Base-by-base conservation (phyloP, 64 coral and sea anemone genomes). In the Catalaphyllia jardinei region DNA sequence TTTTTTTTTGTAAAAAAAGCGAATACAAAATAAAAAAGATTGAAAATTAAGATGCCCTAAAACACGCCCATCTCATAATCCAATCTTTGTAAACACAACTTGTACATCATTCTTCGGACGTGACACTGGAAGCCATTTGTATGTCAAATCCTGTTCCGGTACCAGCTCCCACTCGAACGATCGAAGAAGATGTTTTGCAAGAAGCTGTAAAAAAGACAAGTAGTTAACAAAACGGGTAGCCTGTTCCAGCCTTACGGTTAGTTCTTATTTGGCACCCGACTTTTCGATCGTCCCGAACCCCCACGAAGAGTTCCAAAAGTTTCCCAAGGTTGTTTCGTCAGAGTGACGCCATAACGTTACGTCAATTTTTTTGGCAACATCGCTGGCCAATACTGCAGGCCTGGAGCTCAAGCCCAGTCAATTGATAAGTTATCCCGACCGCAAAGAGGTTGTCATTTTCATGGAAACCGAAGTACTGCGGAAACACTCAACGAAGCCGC, bases 101-200 rank as follows among this genome's bases (percentile, higher is more conserved):
- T 91, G 57, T 0, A 99, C 83, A 73, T 99, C 94, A 52, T 92
- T 75, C 74, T 93, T 99, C 0, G 97, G 97, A 46, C 97, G 86
- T 13, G 97, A 95, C 30, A 99, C 97, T 14, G 97, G 97, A 35
- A 99, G 73, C 97, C 97, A 99, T 91, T 99, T 99, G 79, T 99
- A 99, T 24, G 83, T 95, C 27, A 99, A 79, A 59, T 99, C 97
- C 79, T 99, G 97, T 22, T 86, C 94, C 30, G 74, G 69, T 13
- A 92, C 90, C 39, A 99, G 78, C 3, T 89, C 61, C 97, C 97
- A 99, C 10, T 93, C 88, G 25, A 93, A 99, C 35, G 88, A 89
- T 38, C 74, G 83, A 1, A 99, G 91, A 54, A 99, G 75, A 62
- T 90, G 90, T 76, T 87, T 95, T 29, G 91, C 89, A 67, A 99